phyloP scores from a whole-genome alignment of 2,888 invertebrate species.

The Aporophyla nigra region DNA sequence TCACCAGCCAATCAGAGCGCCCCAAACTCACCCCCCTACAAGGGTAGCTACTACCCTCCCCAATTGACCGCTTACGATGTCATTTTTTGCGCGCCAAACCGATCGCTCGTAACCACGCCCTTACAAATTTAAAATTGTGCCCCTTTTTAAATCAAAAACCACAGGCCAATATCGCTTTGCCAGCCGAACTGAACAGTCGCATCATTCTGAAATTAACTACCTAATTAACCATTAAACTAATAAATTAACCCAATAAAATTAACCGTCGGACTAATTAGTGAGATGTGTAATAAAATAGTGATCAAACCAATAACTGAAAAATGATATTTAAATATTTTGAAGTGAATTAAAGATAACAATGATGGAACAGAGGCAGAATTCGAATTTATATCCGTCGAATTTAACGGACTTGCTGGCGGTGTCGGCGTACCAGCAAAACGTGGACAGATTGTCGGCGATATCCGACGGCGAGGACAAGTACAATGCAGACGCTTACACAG shows the following conservation, averaged over 20 bases:
- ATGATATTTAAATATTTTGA: constrained; percentile 61
- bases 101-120: constrained; percentile 86
- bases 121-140: constrained; percentile 81
- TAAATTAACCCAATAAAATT: constrained; percentile 73
- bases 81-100: constrained; percentile 88
- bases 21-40: constrained; percentile 72
- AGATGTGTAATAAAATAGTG: constrained; percentile 60
- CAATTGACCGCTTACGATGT: constrained; percentile 88
- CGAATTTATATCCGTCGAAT: constrained; percentile 81
- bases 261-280: constrained; percentile 50
- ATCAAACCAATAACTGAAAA: constrained; percentile 31
- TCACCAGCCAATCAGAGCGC: constrained; percentile 77
- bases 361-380: constrained; percentile 83
- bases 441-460: constrained; percentile 75
- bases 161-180: constrained; percentile 75
- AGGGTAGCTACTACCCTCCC: constrained; percentile 78
- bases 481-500: constrained; percentile 72
- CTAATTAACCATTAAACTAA: constrained; percentile 62
- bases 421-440: constrained; percentile 83
- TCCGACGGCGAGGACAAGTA: constrained; percentile 79
- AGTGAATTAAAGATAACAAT: constrained; percentile 70
- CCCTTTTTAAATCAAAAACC: constrained; percentile 84
- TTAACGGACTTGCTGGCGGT: constrained; percentile 82
- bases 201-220: constrained; percentile 58
- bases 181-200: constrained; percentile 76